Evolutionary conservation across 1,140 invertebrate genomes (phyloP).

Genomic region (Danaus plexippus): DNA sequence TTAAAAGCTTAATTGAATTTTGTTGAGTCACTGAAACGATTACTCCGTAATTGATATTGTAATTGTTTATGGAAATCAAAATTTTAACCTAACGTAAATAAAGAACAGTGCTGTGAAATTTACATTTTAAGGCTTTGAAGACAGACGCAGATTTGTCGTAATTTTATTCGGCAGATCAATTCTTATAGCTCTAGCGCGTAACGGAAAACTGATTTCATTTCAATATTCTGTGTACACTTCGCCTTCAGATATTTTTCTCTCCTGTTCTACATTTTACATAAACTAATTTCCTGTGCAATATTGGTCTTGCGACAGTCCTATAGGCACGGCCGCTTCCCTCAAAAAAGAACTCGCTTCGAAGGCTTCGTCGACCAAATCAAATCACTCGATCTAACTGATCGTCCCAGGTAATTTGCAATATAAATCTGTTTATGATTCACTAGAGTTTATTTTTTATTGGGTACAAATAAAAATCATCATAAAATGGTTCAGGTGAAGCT

Average conservation of each 20-base stretch:
- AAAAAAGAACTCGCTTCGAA: slow-evolving; percentile 58
- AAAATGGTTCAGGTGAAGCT: no score
- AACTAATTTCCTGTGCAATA: slow-evolving; percentile 71
- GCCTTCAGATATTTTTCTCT: slow-evolving; percentile 59
- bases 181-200: slow-evolving; percentile 26
- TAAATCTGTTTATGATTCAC: slow-evolving; percentile 43
- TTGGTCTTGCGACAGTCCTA: slow-evolving; percentile 66
- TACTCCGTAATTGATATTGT: slow-evolving; percentile 43
- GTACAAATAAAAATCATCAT: no score
- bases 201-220: slow-evolving; percentile 49
- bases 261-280: slow-evolving; percentile 68
- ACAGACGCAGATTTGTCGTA: slow-evolving; percentile 17
- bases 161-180: slow-evolving; percentile 40
- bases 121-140: background rate
- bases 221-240: slow-evolving; percentile 56
- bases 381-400: slow-evolving; percentile 63
- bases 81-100: slow-evolving; percentile 18
- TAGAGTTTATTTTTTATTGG: no score
- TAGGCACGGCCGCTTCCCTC: slow-evolving; percentile 54
- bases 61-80: slow-evolving; percentile 32
- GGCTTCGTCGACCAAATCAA: slow-evolving; percentile 62
- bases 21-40: slow-evolving; percentile 35
- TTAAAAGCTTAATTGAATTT: slow-evolving; percentile 40
- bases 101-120: slow-evolving; percentile 5
- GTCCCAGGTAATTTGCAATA: slow-evolving; percentile 50